Evolutionary conservation across 1,140 invertebrate species (phyloP), one percentile per base, ranked within the genome.

Genomic region (Gryllus bimaculatus): DNA sequence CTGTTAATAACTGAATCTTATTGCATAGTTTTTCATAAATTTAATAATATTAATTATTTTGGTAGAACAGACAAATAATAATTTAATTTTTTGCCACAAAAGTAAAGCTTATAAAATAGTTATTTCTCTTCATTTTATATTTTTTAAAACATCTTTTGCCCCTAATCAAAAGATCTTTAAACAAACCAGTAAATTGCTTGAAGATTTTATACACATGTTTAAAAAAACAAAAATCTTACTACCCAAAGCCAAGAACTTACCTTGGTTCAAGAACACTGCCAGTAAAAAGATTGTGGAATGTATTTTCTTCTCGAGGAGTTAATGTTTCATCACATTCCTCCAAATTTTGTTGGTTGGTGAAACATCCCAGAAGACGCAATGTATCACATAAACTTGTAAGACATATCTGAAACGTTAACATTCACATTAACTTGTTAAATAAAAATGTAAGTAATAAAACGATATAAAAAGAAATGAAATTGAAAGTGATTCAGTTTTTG

Each of bases 341-440:
- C 81, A 86, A 83, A 78, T 90, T 89, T 0, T 87, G 89, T 81
- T 89, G 88, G 73, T 87, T 87, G 2, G 91, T 91, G 85, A 98
- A 98, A 87, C 96, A 98, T 73, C 97, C 96, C 47, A 99, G 87
- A 47, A 97, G 88, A 74, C 95, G 88, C 73, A 99, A 87, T 7
- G 96, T 96, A 84, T 98, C 95, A 84, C 96, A 96, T 12, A 99
- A 87, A 84, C 94, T 96, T 78, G 95, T 95, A 85, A 94, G 93
- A 84, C 96, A 96, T 79, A 98, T 94, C 92, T 93, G 81, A 74
- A 66, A 66, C 26, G 5, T 39, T 39, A 39, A 39, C 26, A 39
- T 39, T 39, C 26, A 39, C 26, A 39, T 39, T 39, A 39, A 39
- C 26, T 39, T 39, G 26, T 66, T 66, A 66, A 66, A 66, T 7